Conservation (phyloP, 2,797 vertebrate genomes). For the Limnodromus scolopaceus region DNA sequence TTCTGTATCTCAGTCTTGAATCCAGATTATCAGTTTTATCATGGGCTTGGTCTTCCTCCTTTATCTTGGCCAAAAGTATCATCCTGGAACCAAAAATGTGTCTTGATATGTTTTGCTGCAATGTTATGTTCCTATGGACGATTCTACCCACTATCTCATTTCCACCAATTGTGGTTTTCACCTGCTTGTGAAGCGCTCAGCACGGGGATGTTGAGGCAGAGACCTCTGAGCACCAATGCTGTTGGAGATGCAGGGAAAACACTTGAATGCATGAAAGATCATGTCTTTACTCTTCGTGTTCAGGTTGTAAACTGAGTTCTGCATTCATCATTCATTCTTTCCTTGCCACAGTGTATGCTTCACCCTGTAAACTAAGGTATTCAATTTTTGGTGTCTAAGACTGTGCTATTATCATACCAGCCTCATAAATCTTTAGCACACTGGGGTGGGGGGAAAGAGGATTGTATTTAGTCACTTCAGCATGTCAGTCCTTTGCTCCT, state of each 20-base stretch:
- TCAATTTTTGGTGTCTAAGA: background rate
- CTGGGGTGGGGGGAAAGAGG: background rate
- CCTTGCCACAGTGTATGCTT: background rate
- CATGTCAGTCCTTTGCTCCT: background rate
- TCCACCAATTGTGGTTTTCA: slow-evolving; percentile 12
- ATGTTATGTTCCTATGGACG: background rate
- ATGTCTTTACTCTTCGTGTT: background rate
- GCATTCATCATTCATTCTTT: background rate
- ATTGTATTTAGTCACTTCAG: background rate
- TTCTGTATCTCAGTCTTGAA: background rate
- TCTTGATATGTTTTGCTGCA: background rate
- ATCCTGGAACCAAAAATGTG: background rate
- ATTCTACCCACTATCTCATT: background rate
- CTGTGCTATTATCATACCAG: background rate
- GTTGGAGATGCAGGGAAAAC: background rate
- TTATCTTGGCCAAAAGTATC: background rate
- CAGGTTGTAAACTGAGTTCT: background rate
- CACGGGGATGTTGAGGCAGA: background rate
- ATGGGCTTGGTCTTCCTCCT: background rate
- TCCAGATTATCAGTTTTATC: background rate
- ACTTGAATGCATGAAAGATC: background rate
- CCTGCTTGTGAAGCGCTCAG: background rate
- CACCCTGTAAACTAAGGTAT: background rate
- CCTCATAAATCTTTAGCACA: background rate
- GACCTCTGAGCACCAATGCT: background rate